Evolutionary conservation across 2,797 vertebrate genomes (phyloP).

Genomic region (Hoplostethus mediterraneus): DNA sequence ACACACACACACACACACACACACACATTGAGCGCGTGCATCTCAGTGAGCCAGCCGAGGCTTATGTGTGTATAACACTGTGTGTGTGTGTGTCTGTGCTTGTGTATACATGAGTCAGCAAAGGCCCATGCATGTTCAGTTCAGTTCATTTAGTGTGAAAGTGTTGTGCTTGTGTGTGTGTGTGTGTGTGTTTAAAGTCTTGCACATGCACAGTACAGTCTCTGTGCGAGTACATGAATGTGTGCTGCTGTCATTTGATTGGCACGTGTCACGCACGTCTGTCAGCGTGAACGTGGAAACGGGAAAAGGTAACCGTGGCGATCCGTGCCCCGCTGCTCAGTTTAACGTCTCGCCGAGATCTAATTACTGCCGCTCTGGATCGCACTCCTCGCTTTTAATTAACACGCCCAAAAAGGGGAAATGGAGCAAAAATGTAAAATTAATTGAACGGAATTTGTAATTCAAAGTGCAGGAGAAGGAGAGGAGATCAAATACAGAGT

Average conservation of each 20-base stretch:
- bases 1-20: neutral
- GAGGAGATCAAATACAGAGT: constrained; percentile 27
- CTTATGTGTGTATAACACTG: neutral
- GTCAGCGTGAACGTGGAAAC: neutral
- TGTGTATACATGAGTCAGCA: neutral
- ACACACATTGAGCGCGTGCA: neutral
- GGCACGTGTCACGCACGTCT: constrained; percentile 32
- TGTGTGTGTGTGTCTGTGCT: neutral
- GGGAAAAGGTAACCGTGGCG: neutral
- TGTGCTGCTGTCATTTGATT: constrained; percentile 27
- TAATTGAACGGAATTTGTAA: constrained; percentile 65
- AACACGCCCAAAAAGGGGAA: constrained; percentile 50
- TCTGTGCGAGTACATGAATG: neutral
- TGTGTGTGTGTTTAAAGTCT: too few relatives aligned
- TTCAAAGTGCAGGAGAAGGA: constrained; percentile 50
- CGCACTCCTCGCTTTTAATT: constrained; percentile 48
- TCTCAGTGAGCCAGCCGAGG: neutral
- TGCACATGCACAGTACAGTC: neutral
- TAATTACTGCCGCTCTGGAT: constrained; percentile 54
- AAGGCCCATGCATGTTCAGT: neutral
- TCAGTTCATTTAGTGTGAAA: neutral
- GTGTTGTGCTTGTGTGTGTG: too few relatives aligned
- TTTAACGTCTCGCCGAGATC: constrained; percentile 48
- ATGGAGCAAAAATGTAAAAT: constrained; percentile 56
- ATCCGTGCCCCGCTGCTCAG: constrained; percentile 45